Evolutionary conservation across 2,888 invertebrate species (phyloP).

Genomic region (Morinoia aosen): DNA sequence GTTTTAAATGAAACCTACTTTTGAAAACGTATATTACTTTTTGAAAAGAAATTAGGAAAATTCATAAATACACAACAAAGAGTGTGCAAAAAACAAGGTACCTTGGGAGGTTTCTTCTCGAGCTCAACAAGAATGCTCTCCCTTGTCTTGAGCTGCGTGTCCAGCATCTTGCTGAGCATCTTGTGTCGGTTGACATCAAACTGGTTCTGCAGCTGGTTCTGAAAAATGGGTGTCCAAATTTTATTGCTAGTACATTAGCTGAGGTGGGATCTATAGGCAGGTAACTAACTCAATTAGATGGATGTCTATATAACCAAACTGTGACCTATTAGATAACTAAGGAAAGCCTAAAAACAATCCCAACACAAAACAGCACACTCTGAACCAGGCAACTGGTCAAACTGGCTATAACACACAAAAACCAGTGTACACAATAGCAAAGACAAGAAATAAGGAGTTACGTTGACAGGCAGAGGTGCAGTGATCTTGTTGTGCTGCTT

Average conservation of each 20-base stretch:
- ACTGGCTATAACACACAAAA: too few species aligned
- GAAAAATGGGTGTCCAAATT: constrained; percentile 30
- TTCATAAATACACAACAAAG: not conserved
- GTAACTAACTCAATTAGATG: not conserved
- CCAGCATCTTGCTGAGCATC: constrained; percentile 64
- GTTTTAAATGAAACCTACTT: not conserved
- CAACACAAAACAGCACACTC: too few species aligned
- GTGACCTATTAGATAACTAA: too few species aligned
- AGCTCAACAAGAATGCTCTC: constrained; percentile 64
- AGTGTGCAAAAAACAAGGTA: constrained; percentile 36
- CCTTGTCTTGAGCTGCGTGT: constrained; percentile 61
- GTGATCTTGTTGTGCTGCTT: constrained; percentile 63
- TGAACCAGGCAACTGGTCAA: too few species aligned
- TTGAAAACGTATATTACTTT: not conserved
- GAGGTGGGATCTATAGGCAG: too few species aligned
- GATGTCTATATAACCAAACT: too few species aligned
- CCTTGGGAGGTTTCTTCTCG: constrained; percentile 64
- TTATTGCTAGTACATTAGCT: not conserved
- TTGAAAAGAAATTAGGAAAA: not conserved
- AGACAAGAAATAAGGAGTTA: constrained; percentile 42
- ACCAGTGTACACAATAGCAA: too few species aligned
- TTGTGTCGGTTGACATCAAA: constrained; percentile 64
- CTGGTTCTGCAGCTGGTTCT: constrained; percentile 65
- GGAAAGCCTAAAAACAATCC: too few species aligned
- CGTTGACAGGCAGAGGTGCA: constrained; percentile 65